A percentile compares a stretch with the other conserved stretches of the same genome.
phyloP scores from a whole-genome alignment of 2,888 invertebrate genomes.

The Boloria selene region DNA sequence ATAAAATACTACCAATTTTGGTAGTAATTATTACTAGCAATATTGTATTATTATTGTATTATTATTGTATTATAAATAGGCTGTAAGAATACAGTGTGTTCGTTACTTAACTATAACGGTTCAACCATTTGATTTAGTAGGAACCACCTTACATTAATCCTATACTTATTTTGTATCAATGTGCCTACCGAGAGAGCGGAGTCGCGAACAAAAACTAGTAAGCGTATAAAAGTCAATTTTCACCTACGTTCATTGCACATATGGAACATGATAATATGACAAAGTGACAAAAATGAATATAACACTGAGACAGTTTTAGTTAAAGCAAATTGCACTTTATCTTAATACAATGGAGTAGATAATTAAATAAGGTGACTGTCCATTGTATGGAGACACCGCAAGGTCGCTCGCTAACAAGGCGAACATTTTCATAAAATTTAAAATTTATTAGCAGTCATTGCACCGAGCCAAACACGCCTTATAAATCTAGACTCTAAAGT shows the following conservation, averaged over 20 bases:
- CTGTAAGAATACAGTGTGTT: too few relatives aligned
- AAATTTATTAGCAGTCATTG: constrained; percentile 39
- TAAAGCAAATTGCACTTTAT: constrained; percentile 11
- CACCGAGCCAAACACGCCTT: constrained; percentile 18
- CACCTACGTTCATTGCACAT: constrained; percentile 4
- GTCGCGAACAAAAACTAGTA: neutral
- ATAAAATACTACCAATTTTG: too few relatives aligned
- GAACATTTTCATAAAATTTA: constrained; percentile 41
- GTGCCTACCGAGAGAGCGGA: too few relatives aligned
- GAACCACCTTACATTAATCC: too few relatives aligned
- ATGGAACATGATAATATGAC: constrained; percentile 28
- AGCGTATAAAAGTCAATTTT: neutral
- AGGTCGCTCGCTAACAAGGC: constrained; percentile 45
- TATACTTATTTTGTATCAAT: too few relatives aligned
- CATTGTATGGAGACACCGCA: constrained; percentile 42
- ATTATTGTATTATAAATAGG: too few relatives aligned
- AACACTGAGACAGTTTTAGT: neutral
- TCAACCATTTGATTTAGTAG: neutral
- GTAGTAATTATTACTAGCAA: too few relatives aligned
- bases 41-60: too few relatives aligned
- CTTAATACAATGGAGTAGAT: neutral
- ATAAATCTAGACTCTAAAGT: neutral
- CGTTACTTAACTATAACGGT: neutral
- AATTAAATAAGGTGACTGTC: constrained; percentile 12
- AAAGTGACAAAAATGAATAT: constrained; percentile 37